Evolutionary conservation across 1,140 invertebrate species (phyloP).

Genomic region (Sitobion miscanthi): DNA sequence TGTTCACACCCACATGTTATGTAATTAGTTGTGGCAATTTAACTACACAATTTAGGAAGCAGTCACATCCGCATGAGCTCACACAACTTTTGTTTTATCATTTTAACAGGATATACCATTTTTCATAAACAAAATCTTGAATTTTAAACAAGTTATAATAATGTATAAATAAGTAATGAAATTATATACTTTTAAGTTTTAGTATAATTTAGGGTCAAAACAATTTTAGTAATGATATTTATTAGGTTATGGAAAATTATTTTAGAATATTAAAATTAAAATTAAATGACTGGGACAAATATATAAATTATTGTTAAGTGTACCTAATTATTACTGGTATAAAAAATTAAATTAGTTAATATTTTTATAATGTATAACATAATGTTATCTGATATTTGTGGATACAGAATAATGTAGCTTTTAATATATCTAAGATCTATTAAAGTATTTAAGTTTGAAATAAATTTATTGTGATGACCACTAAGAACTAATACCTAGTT

Average conservation of each 20-base stretch:
- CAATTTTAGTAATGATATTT: background rate
- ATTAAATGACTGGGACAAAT: background rate
- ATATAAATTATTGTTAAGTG: too few species aligned
- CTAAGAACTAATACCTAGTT: background rate
- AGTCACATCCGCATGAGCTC: background rate
- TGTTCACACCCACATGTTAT: conserved; percentile 44
- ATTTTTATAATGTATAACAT: background rate
- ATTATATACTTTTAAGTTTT: background rate
- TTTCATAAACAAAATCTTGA: background rate
- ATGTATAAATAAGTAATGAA: background rate
- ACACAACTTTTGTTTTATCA: background rate
- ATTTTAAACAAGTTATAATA: background rate
- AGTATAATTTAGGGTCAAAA: too few species aligned
- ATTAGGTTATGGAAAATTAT: background rate
- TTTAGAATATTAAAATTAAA: background rate
- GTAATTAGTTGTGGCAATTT: conserved; percentile 20
- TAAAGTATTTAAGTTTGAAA: background rate
- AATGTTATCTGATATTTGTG: background rate
- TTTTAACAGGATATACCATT: background rate
- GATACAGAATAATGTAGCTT: background rate
- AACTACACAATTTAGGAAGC: background rate
- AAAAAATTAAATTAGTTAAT: background rate
- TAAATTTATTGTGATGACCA: background rate
- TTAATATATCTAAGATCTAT: background rate
- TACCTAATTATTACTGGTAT: background rate